Evolutionary conservation across 1,140 invertebrate genomes (phyloP).

Genomic region (Caenorhabditis tropicalis): DNA sequence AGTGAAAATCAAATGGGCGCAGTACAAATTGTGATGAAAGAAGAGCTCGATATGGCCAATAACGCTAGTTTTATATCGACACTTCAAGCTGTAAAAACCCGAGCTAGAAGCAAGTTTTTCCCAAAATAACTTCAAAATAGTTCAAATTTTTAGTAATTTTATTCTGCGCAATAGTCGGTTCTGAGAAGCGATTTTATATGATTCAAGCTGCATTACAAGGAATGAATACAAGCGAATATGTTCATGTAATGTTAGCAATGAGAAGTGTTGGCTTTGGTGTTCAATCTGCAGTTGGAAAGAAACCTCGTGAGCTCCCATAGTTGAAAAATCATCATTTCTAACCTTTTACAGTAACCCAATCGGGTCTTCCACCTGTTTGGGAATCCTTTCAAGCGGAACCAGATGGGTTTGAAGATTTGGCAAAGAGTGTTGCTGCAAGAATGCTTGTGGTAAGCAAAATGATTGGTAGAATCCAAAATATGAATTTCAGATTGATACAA

Average conservation of each 20-base stretch:
- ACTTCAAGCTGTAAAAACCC: neutral
- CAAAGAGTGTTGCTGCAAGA: neutral
- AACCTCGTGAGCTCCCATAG: neutral
- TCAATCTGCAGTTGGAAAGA: neutral
- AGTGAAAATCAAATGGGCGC: neutral
- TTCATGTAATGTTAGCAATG: neutral
- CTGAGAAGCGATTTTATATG: neutral
- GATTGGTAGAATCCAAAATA: neutral
- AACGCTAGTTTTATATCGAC: neutral
- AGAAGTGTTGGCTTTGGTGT: conserved; percentile 4
- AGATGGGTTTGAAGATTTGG: neutral
- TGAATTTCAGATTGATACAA: neutral
- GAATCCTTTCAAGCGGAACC: neutral
- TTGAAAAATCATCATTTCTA: neutral
- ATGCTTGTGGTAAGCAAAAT: neutral
- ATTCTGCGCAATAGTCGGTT: neutral
- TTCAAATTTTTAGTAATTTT: neutral
- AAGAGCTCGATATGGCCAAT: neutral
- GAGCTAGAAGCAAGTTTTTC: neutral
- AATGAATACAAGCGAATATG: conserved; percentile 21
- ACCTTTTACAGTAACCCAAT: neutral
- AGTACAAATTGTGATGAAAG: neutral
- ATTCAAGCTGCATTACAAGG: neutral
- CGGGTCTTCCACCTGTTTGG: neutral
- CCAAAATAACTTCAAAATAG: neutral